Evolutionary conservation across 2,797 vertebrate genomes (phyloP), one percentile per base, ranked within the genome.

Genomic region (Micropoecilia bifurca): DNA sequence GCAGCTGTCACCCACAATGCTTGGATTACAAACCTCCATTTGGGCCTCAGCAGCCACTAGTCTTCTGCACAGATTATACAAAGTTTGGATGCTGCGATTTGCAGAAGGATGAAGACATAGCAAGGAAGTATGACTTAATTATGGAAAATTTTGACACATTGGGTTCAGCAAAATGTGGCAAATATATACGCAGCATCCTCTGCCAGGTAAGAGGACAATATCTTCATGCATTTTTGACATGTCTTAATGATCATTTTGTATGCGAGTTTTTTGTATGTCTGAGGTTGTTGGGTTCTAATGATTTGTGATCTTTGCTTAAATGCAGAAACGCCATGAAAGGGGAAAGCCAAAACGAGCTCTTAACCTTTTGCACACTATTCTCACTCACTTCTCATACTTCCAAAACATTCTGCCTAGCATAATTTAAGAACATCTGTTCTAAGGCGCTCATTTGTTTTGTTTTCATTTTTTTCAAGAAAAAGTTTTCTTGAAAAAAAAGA

Each of bases 11-110:
- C 87, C 96, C 96, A 1, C 96, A 97, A 85, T 97, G 96, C 90
- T 92, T 97, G 91, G 96, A 97, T 92, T 97, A 93, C 91, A 97
- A 96, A 80, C 96, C 95, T 68, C 96, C 96, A 0, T 96, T 96
- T 86, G 94, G 93, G 84, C 96, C 96, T 25, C 92, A 75, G 10
- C 86, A 95, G 84, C 90, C 95, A 46, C 77, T 96, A 85, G 80
- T 72, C 71, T 96, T 96, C 88, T 97, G 96, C 73, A 96, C 96
- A 75, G 94, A 96, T 61, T 97, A 97, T 47, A 79, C 91, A 41
- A 95, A 96, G 77, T 96, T 97, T 76, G 96, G 96, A 76, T 97
- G 96, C 92, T 97, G 96, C 72, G 95, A 95, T 80, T 63, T 88
- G 76, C 91, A 93, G 55, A 93, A 93, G 82, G 96, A 97, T 78